Conservation (phyloP, 2,797 vertebrate genomes). For the Helarctos malayanus region DNA sequence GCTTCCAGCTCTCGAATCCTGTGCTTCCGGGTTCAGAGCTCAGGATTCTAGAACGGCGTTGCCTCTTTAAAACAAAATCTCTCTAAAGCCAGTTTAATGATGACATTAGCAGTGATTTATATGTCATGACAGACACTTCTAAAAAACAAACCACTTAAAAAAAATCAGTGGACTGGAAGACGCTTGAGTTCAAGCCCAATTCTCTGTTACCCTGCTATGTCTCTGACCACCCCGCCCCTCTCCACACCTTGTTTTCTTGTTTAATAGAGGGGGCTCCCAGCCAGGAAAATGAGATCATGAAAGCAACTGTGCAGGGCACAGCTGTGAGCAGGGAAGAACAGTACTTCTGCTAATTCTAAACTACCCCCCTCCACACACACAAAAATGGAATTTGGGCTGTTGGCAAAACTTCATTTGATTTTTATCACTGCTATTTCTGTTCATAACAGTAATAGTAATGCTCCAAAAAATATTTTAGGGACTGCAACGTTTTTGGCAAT, state of each 20-base stretch:
- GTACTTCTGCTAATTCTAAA: neutral
- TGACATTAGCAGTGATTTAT: slow-evolving; percentile 73
- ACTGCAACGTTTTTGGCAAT: neutral
- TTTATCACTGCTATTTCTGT: slow-evolving; percentile 23
- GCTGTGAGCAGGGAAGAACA: neutral
- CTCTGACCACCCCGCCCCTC: neutral
- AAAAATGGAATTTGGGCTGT: neutral
- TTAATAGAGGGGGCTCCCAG: slow-evolving; percentile 30
- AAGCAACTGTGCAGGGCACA: neutral
- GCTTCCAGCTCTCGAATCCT: neutral
- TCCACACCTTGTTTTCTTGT: neutral
- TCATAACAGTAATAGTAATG: neutral
- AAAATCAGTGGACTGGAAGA: neutral
- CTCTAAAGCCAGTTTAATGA: neutral
- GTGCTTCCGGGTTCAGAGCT: neutral
- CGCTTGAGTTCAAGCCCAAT: neutral
- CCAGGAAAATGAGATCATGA: slow-evolving; percentile 68
- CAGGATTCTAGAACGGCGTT: neutral
- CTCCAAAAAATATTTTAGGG: neutral
- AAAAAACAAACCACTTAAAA: slow-evolving; percentile 71
- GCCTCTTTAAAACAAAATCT: slow-evolving; percentile 60
- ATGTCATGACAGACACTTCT: slow-evolving; percentile 38
- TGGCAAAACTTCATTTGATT: neutral
- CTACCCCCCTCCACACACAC: neutral
- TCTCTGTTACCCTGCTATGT: neutral